Evolutionary conservation across 1,140 invertebrate genomes (phyloP).

Genomic region (Lysiphlebus fabarum): DNA sequence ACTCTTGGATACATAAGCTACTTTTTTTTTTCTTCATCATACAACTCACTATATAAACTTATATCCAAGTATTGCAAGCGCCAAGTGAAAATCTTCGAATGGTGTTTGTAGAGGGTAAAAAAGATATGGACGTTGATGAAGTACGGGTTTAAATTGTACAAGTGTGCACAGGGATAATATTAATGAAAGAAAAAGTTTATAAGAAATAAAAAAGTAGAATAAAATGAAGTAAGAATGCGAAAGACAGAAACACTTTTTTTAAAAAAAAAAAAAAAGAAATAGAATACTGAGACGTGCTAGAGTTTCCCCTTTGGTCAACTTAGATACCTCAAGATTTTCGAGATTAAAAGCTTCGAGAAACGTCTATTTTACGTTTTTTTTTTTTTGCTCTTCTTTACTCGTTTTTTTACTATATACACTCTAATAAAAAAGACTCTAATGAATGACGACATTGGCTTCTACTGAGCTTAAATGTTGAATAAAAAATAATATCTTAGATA

Average conservation of each 20-base stretch:
- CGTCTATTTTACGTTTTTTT: conserved; percentile 13
- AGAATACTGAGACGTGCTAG: not conserved
- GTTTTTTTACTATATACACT: conserved; percentile 15
- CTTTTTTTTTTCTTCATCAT: not conserved
- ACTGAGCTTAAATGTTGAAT: not conserved
- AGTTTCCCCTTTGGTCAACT: conserved; percentile 27
- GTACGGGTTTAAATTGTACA: not conserved
- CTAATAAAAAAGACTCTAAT: conserved; percentile 31
- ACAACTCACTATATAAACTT: not conserved
- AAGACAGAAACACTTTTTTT: too few species aligned
- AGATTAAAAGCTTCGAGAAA: conserved; percentile 33
- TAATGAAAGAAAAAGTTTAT: not conserved
- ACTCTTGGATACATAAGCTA: conserved; percentile 10
- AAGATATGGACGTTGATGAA: conserved; percentile 13
- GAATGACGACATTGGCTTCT: conserved; percentile 30
- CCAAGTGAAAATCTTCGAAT: conserved; percentile 30
- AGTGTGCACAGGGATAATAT: conserved; percentile 15
- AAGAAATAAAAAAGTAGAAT: not conserved
- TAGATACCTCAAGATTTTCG: conserved; percentile 31
- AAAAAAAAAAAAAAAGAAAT: conserved; percentile 3
- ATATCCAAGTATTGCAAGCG: conserved; percentile 19
- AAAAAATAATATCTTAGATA: too few species aligned
- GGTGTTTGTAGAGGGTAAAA: conserved; percentile 32
- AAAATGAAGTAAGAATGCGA: not conserved
- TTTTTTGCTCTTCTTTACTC: not conserved